These are phyloP conservation scores for Zootoca vivipara DNA, from an alignment of 2,113 vertebrate species.

Conservation along the genomic window DNA sequence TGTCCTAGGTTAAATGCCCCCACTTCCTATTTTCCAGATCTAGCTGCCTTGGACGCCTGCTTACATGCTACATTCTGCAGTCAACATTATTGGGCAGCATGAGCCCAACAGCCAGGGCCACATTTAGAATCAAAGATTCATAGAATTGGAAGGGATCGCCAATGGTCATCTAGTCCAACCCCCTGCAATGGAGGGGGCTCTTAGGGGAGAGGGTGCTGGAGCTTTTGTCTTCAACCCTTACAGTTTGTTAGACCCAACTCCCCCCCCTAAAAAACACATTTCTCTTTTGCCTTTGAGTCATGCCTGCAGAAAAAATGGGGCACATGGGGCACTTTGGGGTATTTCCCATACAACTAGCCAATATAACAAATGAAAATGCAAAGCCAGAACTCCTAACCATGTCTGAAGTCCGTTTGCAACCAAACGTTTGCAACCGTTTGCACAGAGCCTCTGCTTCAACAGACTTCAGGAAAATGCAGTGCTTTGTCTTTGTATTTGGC, in stretches of 20 bases:
- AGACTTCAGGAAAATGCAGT: background rate
- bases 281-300: background rate
- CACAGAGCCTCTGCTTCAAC: background rate
- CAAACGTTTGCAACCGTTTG: too few relatives aligned
- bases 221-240: background rate
- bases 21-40: background rate
- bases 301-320: too few relatives aligned
- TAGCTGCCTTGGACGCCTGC: too few relatives aligned
- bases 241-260: background rate
- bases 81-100: background rate
- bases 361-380: background rate
- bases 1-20: background rate
- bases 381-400: background rate
- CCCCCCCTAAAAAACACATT: background rate
- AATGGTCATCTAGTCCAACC: too few relatives aligned
- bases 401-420: background rate
- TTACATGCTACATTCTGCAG: background rate
- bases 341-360: background rate
- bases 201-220: background rate
- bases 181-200: too few relatives aligned
- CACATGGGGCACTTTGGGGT: background rate
- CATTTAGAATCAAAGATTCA: background rate
- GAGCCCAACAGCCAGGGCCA: background rate
- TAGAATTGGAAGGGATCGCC: too few relatives aligned
- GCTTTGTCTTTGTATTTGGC: background rate